A percentile compares a stretch with the other conserved stretches of the same genome.
These are phyloP conservation scores for Mustela lutreola DNA, from an alignment of 2,113 vertebrate species.

Conservation along the genomic window DNA sequence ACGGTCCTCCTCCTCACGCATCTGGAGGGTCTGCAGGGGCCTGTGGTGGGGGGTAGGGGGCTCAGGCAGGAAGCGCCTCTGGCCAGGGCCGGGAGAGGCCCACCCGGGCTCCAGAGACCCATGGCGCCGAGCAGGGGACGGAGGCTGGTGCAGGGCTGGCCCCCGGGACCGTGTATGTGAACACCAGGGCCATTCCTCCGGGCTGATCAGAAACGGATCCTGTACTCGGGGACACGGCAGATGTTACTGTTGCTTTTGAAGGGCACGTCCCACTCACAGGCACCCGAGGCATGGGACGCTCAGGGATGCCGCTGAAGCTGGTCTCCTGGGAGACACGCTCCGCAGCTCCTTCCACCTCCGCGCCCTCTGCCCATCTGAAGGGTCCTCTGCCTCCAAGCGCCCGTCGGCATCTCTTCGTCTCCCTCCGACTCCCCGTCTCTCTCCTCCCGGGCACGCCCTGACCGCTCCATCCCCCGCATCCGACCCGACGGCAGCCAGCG, in stretches of 20 bases:
- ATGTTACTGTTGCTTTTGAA: neutral
- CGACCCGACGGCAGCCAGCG: neutral
- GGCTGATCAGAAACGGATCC: neutral
- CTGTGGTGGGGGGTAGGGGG: neutral
- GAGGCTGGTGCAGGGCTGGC: neutral
- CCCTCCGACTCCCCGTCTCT: neutral
- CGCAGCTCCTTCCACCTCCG: neutral
- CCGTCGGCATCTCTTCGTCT: too few relatives aligned
- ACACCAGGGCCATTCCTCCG: neutral
- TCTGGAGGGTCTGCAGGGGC: neutral
- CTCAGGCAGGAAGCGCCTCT: neutral
- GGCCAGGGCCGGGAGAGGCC: neutral
- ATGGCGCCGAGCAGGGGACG: neutral
- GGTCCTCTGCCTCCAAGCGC: neutral
- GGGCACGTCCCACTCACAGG: fast-evolving
- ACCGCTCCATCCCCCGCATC: neutral
- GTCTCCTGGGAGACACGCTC: neutral
- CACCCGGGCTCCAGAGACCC: neutral
- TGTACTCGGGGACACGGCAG: neutral
- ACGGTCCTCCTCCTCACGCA: neutral
- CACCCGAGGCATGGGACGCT: fast-evolving
- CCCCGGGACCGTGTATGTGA: neutral
- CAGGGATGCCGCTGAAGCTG: fast-evolving
- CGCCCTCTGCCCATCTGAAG: neutral
- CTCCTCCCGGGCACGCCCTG: neutral